Conservation (phyloP, 2,888 invertebrate genomes). For the Metacarcinus magister region DNA sequence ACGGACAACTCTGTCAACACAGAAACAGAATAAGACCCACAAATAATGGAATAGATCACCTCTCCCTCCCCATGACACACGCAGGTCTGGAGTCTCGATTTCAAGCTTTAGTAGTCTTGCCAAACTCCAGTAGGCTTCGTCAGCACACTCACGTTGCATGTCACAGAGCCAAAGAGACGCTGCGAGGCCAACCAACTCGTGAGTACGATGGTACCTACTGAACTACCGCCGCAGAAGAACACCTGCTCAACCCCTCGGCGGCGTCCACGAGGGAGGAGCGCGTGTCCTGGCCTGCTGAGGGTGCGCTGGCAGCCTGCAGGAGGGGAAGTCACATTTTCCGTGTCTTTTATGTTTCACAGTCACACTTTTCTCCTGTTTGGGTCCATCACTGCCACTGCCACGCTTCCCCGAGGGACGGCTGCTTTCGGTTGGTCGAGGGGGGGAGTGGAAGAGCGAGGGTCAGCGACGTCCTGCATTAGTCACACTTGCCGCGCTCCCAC, state of each 20-base stretch:
- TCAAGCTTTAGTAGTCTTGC: background rate
- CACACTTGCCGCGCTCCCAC: slow-evolving; percentile 14
- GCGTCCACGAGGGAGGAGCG: background rate
- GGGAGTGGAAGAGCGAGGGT: slow-evolving; percentile 11
- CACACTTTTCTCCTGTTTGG: slow-evolving; percentile 35
- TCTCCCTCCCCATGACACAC: background rate
- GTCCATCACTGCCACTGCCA: slow-evolving; percentile 2
- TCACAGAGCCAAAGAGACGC: background rate
- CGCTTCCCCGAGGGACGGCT: background rate
- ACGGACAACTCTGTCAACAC: background rate
- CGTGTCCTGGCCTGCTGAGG: background rate
- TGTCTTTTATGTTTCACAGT: slow-evolving; percentile 19
- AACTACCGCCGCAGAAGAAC: background rate
- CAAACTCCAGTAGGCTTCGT: background rate
- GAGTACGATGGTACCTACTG: background rate
- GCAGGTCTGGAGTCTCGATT: background rate
- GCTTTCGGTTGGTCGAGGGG: background rate
- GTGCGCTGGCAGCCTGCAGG: slow-evolving; percentile 18
- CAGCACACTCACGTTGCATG: background rate
- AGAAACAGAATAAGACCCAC: background rate
- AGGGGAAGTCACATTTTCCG: slow-evolving; percentile 46
- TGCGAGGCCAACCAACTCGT: background rate
- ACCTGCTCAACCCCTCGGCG: background rate
- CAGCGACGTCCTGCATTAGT: slow-evolving; percentile 32
- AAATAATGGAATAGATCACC: background rate